Evolutionary conservation across 53 echinoderm and acorn worm species (phyloP).

Genomic region (Glandiceps talaboti): DNA sequence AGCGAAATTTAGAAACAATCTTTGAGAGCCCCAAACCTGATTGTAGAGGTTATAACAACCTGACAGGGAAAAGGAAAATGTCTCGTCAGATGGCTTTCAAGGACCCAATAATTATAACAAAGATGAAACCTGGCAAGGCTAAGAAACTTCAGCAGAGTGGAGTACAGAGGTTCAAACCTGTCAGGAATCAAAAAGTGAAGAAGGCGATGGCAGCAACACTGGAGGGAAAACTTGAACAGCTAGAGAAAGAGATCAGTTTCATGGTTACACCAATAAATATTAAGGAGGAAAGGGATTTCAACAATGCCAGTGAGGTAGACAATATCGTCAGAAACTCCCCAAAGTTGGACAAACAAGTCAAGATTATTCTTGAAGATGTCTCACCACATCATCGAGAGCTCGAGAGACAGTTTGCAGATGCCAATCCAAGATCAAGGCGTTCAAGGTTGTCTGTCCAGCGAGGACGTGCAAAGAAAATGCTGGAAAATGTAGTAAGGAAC

Average conservation of each 20-base stretch:
- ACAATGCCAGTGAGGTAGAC: not conserved
- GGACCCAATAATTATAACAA: not conserved
- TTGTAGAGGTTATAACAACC: not conserved
- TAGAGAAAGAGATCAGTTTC: not conserved
- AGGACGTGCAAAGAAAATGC: not conserved
- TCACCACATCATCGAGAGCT: too few relatives aligned
- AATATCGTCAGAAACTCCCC: not conserved
- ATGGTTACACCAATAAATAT: not conserved
- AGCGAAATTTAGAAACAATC: not conserved
- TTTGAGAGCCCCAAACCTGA: not conserved
- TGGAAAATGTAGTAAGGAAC: not conserved
- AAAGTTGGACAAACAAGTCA: not conserved
- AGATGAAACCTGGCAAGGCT: not conserved
- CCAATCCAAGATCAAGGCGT: not conserved
- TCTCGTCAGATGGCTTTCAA: not conserved
- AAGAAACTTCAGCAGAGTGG: not conserved
- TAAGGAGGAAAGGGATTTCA: not conserved
- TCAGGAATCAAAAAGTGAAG: not conserved
- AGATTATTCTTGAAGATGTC: not conserved
- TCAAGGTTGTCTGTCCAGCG: not conserved
- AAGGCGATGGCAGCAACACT: not conserved
- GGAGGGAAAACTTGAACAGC: not conserved
- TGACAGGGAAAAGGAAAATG: not conserved
- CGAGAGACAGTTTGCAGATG: not conserved
- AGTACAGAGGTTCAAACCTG: not conserved